Evolutionary conservation across 2,888 invertebrate species (phyloP).

Genomic region (Lepidonotus clava): DNA sequence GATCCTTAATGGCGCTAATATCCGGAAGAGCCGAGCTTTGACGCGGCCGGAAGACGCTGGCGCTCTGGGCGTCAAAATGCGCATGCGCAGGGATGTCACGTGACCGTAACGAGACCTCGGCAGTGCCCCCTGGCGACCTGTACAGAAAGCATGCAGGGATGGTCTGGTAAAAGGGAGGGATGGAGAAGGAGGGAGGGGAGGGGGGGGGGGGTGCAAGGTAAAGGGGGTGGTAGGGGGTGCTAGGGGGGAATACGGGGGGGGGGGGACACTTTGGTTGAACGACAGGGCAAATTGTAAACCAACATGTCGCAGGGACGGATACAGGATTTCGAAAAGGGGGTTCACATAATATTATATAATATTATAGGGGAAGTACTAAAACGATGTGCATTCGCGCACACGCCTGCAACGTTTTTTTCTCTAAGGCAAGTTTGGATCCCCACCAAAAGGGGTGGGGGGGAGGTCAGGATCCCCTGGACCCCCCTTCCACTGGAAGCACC

Average conservation of each 20-base stretch:
- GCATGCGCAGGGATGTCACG: slow-evolving; percentile 30
- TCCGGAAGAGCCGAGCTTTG: slow-evolving; percentile 42
- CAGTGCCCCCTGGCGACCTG: not conserved
- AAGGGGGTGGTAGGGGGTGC: not conserved
- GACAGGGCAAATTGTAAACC: no score
- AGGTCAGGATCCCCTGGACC: no score
- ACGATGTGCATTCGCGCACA: no score
- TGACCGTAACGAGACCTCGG: slow-evolving; percentile 14
- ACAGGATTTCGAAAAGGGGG: not conserved
- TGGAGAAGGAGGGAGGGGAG: not conserved
- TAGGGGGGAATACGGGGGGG: not conserved
- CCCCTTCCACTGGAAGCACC: no score
- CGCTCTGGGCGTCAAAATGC: slow-evolving; percentile 20
- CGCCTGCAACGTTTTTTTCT: no score
- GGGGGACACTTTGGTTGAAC: no score
- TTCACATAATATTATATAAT: no score
- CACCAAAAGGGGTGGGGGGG: no score
- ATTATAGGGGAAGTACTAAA: no score
- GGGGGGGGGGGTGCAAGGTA: not conserved
- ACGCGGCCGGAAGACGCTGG: not conserved
- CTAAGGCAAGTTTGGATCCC: no score
- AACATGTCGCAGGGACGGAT: not conserved
- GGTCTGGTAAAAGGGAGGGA: not conserved
- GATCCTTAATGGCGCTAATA: slow-evolving; percentile 35
- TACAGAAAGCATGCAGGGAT: not conserved